Base-by-base conservation (phyloP, 2,888 invertebrate genomes). In the Stegana nigrithorax region DNA sequence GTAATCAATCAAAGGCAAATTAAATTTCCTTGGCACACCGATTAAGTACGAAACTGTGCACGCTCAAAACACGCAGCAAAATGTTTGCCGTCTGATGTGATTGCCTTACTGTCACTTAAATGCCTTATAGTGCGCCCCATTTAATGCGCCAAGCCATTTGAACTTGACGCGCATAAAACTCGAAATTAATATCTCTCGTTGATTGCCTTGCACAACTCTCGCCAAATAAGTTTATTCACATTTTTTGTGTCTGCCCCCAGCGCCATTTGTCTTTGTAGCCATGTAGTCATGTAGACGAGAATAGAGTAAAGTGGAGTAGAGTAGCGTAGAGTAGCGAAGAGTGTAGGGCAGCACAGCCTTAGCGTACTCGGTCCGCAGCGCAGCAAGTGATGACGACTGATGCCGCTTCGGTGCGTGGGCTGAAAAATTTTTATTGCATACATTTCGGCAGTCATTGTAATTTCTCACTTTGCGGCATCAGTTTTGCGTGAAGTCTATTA, bases 351-450 rank as follows among this genome's bases (percentile, higher is more conserved):
- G n/a, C n/a, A n/a, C n/a, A n/a, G n/a, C n/a, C n/a, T n/a, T n/a
- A n/a, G n/a, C n/a, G n/a, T n/a, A n/a, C n/a, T n/a, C n/a, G n/a
- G n/a, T n/a, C n/a, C n/a, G n/a, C n/a, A n/a, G n/a, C n/a, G n/a
- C n/a, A n/a, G n/a, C n/a, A 50, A 45, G 62, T 44, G 27, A 60
- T 25, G 64, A 53, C 56, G 36, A 55, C 32, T 50, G 50, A 53
- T 62, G 45, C 44, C 26, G 60, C 50, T 60, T 17, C 65, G 69
- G 73, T 70, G 74, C 71, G 71, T 71, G 68, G 73, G 73, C 70
- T 75, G 76, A 80, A 78, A 76, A 78, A 80, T 78, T 77, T 78
- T 81, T 79, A 78, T 78, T 78, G 78, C 78, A 79, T 78, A 79
- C 78, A 73, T 78, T 81, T 73, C 57, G 73, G 71, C 75, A 72